Evolutionary conservation across 2,797 vertebrate genomes (phyloP).

Genomic region (Gorsachius magnificus): DNA sequence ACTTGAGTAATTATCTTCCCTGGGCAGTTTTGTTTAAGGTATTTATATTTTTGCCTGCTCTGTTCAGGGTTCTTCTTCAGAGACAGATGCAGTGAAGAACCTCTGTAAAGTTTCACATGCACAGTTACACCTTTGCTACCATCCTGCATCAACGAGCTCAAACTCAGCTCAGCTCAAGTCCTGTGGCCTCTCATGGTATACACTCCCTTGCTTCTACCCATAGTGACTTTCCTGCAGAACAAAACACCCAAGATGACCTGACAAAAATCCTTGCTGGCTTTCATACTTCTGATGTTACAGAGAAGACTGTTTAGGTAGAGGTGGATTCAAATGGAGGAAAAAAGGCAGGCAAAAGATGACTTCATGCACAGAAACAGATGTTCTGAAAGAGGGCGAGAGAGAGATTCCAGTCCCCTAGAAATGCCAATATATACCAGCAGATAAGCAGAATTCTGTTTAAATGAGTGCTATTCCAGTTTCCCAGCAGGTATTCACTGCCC

Average conservation of each 20-base stretch:
- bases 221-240: background rate
- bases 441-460: background rate
- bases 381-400: background rate
- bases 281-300: background rate
- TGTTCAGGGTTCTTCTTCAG: background rate
- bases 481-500: background rate
- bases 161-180: background rate
- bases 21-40: background rate
- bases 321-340: background rate
- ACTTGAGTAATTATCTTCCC: background rate
- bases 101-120: background rate
- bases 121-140: background rate
- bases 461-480: background rate
- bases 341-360: background rate
- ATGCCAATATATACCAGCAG: background rate
- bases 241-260: background rate
- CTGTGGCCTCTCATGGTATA: background rate
- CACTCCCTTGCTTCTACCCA: background rate
- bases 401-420: background rate
- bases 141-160: background rate
- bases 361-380: background rate
- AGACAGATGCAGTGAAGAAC: background rate
- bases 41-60: background rate
- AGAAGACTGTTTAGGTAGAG: background rate
- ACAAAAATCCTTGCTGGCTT: slow-evolving; percentile 23